Percentiles rank a stretch among this genome's conserved stretches.
phyloP scores from a whole-genome alignment of 1,140 invertebrate genomes.

The Chionoecetes opilio region DNA sequence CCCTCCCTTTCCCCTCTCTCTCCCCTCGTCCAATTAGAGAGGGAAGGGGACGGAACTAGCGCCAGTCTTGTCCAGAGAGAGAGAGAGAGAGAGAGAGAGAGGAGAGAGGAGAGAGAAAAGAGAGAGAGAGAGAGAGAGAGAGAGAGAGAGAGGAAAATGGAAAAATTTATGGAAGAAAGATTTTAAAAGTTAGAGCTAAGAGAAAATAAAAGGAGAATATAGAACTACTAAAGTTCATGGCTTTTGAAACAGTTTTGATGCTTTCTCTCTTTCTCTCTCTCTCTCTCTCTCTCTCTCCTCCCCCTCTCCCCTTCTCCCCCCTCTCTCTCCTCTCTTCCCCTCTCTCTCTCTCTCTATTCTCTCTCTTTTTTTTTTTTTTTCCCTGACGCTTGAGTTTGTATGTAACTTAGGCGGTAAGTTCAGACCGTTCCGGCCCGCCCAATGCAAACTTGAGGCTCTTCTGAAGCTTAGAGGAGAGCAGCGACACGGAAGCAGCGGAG shows the following conservation, averaged over 20 bases:
- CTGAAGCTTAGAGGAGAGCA: not conserved
- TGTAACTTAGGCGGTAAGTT: not conserved
- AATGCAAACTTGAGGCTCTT: not conserved
- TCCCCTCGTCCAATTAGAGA: conserved; percentile 25
- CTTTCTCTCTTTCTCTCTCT: not conserved
- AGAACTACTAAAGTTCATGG: not conserved
- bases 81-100: conserved; percentile 27
- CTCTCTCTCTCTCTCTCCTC: too few relatives aligned
- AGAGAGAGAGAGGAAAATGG: not conserved
- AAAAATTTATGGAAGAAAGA: not conserved
- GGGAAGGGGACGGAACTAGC: not conserved
- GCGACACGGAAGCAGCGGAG: not conserved
- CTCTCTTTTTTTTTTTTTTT: too few relatives aligned
- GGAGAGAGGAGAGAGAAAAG: not conserved
- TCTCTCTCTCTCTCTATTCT: too few relatives aligned
- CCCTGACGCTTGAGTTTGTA: not conserved
- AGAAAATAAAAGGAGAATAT: not conserved
- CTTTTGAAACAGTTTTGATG: not conserved
- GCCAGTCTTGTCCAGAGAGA: not conserved
- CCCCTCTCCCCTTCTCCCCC: too few relatives aligned
- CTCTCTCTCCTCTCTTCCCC: too few relatives aligned
- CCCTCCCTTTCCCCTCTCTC: not conserved
- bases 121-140: not conserved
- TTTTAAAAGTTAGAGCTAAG: not conserved
- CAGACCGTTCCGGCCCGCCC: not conserved